Base-by-base conservation (phyloP, 2,888 invertebrate genomes). In the Eupithecia vulgata region DNA sequence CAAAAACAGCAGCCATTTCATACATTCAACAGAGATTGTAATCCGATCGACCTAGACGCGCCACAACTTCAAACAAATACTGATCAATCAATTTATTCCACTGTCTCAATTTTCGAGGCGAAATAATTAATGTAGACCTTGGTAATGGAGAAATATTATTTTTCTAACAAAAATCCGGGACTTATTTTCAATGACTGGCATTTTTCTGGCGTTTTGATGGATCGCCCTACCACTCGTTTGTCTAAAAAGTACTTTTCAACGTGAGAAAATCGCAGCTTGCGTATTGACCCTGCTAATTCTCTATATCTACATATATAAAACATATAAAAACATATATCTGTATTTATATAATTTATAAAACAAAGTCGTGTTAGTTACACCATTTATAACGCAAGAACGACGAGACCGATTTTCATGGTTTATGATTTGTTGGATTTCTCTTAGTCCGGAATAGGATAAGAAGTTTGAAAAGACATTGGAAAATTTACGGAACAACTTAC, bases 201-300 rank as follows among this genome's bases (percentile, higher is more conserved):
- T 17, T 74, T 73, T 65, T 68, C 30, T 37, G 74, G 67, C 64
- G 34, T 68, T 70, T 64, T 74, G 74, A 74, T 71, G 34, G 70
- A 74, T 74, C 17, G 40, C 42, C 37, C n/a, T 8, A 40, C 66
- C 25, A 37, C 1, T 65, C 42, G 40, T 65, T 40, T 42, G 15
- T 12, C 37, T 17, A 34, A 61, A 61, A 61, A 34, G 25, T 15
- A 34, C 61, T 30, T 57, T 57, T 3, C 12, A 37, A 64, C 35
- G 65, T 65, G 65, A 40, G 65, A 65, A 25, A 65, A 25, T 25
- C 25, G 21, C 21, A n/a, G 40, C 25, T 13, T 57, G 57, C 57
- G 52, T n/a, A 52, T 52, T 52, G 52, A 52, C 52, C 52, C 52
- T 21, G 52, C 8, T 52, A 21, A 2, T 21, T 48, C 48, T n/a